Base-by-base conservation (phyloP, 1,140 invertebrate genomes). In the Orussus abietinus region DNA sequence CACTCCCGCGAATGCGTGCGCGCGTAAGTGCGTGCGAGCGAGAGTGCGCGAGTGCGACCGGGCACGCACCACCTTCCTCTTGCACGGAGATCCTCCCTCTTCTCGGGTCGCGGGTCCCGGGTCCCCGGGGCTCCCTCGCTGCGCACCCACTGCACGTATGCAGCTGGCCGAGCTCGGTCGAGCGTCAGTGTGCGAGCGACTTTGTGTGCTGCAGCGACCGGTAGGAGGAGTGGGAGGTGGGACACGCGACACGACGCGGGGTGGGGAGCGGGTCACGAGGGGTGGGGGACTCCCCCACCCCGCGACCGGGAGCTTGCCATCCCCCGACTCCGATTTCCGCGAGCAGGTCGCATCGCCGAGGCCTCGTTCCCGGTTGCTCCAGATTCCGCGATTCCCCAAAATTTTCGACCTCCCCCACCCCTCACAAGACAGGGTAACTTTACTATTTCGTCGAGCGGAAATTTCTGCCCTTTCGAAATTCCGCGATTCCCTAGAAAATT, bases 191-290 rank as follows among this genome's bases (percentile, higher is more conserved):
- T n/a, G n/a, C n/a, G n/a, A n/a, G n/a, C n/a, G n/a, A n/a, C n/a
- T n/a, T n/a, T n/a, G n/a, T n/a, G 6, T 25, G 22, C 22, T 25
- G 22, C 22, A 25, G 22, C 22, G 31, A 13, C 40, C 36, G 48
- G 49, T 42, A 55, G 53, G 47, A 47, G 52, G 51, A 70, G 69
- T 70, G 69, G 69, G 67, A 69, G 64, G 53, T 55, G 53, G 54
- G 67, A 69, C 69, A 72, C 69, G 69, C 69, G 69, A 72, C 69
- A 70, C 55, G 31, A 29, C 19, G 9, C 25, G 56, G 57, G 57
- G 60, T 51, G 53, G 51, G 45, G 47, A 45, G 49, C 38, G 49
- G 51, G 46, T 42, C 46, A 47, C 47, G 38, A 44, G 35, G 30
- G 18, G 33, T 39, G 51, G 41, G 49, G 54, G 53, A 5, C 5